Base-by-base conservation (phyloP, 2,797 vertebrate species). In the Premnoplex brunnescens region DNA sequence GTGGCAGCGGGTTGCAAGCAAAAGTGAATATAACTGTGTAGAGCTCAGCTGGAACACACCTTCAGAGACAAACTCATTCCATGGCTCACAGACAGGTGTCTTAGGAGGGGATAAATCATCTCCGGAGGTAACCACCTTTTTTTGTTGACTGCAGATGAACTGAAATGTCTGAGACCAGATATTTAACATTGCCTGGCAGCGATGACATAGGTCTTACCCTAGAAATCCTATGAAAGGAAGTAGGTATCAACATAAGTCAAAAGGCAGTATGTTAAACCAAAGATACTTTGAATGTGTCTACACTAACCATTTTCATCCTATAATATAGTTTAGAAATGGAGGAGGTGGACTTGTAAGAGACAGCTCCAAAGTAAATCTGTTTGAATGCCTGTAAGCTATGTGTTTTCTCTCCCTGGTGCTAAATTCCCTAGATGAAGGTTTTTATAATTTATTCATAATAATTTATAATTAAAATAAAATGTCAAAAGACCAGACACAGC, bases 361-460 rank as follows among this genome's bases (percentile, higher is more conserved):
- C 5, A 93, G 8, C 18, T 89, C 39, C 43, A 83, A 88, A 74
- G 79, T 66, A 74, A 77, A 93, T 55, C 66, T 93, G 49, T 82
- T 93, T 93, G 62, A 79, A 84, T 22, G 28, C 80, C 59, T 67
- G 36, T 88, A 89, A 95, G 85, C 92, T 94, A 44, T 28, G 39
- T 85, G 56, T 96, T 91, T 93, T 87, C 89, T 92, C 74, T 92
- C 93, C 28, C 32, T 55, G 69, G 37, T 43, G 49, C 19, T 69
- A 44, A 16, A 92, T 56, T 85, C 63, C 21, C 54, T 20, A 83
- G 59, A 86, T 68, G 63, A 68, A 94, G 52, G 37, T 14, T 90
- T 95, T 95, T 72, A 90, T 63, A n/a, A 64, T 64, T 64, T 46
- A 46, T 46, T 64, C 44, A 64, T 63, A 63, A 32, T 43, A 24